A percentile compares a stretch with the other conserved stretches of the same genome.
These are phyloP conservation scores for Decapterus maruadsi DNA, from an alignment of 2,797 vertebrate genomes.

Conservation along the genomic window DNA sequence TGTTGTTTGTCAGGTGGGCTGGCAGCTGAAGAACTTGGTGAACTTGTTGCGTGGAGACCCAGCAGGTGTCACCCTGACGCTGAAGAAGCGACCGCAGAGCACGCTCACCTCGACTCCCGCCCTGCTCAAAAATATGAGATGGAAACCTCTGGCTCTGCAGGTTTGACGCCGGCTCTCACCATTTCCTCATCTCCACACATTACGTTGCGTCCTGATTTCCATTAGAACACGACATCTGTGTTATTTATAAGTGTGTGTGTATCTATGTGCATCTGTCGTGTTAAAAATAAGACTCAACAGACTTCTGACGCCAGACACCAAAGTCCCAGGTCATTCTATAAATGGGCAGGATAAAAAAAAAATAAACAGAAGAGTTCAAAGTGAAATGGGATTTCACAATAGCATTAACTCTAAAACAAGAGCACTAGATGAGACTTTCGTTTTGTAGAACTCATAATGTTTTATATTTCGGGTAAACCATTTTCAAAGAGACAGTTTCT, in stretches of 20 bases:
- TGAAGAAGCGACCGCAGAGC: constrained; percentile 95
- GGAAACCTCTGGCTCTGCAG: constrained; percentile 94
- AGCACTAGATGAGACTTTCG: neutral
- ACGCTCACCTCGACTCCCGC: constrained; percentile 93
- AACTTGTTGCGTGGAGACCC: constrained; percentile 93
- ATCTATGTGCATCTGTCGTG: constrained; percentile 44
- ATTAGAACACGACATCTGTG: constrained; percentile 26
- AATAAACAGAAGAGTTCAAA: constrained; percentile 1
- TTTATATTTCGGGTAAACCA: neutral
- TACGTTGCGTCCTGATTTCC: constrained; percentile 27
- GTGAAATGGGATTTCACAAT: constrained; percentile 1
- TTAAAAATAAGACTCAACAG: constrained; percentile 29
- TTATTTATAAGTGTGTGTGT: constrained; percentile 45
- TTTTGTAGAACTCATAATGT: neutral
- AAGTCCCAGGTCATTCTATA: neutral
- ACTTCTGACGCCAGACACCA: neutral
- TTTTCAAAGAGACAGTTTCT: neutral
- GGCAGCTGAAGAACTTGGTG: constrained; percentile 95
- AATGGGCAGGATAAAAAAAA: neutral
- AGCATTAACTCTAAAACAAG: neutral
- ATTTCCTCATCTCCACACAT: constrained; percentile 5
- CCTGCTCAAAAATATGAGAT: constrained; percentile 94
- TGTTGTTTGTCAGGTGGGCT: constrained; percentile 88
- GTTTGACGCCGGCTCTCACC: constrained; percentile 71
- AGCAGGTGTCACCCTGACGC: constrained; percentile 91